Evolutionary conservation across 2,888 invertebrate species (phyloP).

Genomic region (Gymnocheta viridis): DNA sequence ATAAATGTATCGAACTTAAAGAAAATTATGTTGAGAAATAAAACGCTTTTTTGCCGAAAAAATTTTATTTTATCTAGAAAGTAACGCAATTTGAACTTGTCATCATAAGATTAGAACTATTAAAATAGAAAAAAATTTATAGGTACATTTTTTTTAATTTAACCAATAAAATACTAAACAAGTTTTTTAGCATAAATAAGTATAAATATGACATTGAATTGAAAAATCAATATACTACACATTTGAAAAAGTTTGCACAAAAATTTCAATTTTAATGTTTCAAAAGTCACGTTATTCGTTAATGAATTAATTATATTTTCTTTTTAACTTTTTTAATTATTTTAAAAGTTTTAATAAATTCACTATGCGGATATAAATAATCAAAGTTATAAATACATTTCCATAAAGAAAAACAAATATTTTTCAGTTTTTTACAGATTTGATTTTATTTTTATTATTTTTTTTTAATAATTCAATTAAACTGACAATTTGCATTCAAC

Average conservation of each 20-base stretch:
- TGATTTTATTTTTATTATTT: too few relatives aligned
- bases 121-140: too few relatives aligned
- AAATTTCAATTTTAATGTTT: not conserved
- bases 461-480: not conserved
- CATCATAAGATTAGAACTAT: too few relatives aligned
- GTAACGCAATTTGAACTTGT: too few relatives aligned
- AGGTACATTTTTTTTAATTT: too few relatives aligned
- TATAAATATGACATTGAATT: slow-evolving; percentile 9
- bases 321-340: not conserved
- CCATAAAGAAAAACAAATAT: not conserved
- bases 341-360: slow-evolving; percentile 22
- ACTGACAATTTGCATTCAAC: slow-evolving; percentile 28
- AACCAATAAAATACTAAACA: too few relatives aligned
- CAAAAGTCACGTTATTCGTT: slow-evolving; percentile 17
- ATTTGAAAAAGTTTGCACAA: not conserved
- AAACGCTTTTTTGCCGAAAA: too few relatives aligned
- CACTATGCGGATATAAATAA: slow-evolving; percentile 24
- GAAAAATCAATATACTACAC: not conserved
- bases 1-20: too few relatives aligned
- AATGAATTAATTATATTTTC: not conserved
- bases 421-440: not conserved
- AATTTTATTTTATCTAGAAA: too few relatives aligned
- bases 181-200: not conserved
- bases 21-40: too few relatives aligned
- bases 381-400: not conserved